A percentile compares a stretch with the other conserved stretches of the same genome.
Conservation (phyloP, 2,113 vertebrate genomes). For the Parotia lawesii region DNA sequence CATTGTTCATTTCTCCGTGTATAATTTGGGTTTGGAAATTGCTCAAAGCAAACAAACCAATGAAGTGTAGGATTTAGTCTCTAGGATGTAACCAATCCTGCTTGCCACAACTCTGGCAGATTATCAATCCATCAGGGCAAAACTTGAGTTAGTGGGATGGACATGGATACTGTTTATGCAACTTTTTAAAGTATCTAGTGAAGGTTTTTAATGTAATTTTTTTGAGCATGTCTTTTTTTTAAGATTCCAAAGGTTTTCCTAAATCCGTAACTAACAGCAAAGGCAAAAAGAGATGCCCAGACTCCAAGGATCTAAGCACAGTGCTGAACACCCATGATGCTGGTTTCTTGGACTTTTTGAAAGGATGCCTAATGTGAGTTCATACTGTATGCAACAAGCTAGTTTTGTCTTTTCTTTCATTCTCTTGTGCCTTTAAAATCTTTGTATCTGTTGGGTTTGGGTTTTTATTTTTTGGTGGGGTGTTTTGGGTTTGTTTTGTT, state of each 20-base stretch:
- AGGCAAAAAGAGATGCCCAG: conserved; percentile 84
- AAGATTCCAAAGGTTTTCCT: conserved; percentile 91
- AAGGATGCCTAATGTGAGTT: conserved; percentile 84
- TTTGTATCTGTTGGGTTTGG: background rate
- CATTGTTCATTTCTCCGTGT: background rate
- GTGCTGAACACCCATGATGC: conserved; percentile 83
- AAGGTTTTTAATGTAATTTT: background rate
- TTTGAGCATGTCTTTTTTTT: conserved; percentile 23
- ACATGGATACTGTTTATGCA: background rate
- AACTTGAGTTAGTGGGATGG: background rate
- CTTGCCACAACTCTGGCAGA: background rate
- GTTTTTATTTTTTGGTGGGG: background rate
- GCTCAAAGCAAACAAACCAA: background rate
- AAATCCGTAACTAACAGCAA: conserved; percentile 86
- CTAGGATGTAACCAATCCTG: background rate
- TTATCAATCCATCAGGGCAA: background rate
- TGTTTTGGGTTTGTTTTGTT: background rate
- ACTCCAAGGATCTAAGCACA: conserved; percentile 82
- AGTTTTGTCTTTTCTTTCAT: background rate
- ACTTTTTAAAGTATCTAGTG: background rate
- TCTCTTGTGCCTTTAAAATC: background rate
- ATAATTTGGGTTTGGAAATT: background rate
- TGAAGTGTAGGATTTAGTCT: background rate
- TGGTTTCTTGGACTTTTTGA: conserved; percentile 88
- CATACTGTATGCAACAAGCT: background rate